Percentiles rank a stretch among this genome's conserved stretches.
Conservation (phyloP, 2,797 vertebrate species). For the Sebastes itinus region DNA sequence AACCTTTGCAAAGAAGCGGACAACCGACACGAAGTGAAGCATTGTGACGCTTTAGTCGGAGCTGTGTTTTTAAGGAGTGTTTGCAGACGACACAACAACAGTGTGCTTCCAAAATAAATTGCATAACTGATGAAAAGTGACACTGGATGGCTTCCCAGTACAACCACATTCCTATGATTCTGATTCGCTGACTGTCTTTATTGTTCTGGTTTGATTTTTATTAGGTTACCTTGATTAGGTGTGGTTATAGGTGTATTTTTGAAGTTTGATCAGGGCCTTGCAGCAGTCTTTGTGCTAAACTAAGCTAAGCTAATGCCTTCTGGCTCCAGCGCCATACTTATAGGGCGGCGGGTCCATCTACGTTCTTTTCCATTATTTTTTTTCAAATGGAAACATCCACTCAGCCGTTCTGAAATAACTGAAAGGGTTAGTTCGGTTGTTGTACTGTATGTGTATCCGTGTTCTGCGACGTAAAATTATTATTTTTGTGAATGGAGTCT, state of each 20-base stretch:
- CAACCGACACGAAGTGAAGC: neutral
- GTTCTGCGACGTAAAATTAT: no score
- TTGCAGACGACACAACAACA: neutral
- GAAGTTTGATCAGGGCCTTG: neutral
- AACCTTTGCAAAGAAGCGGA: neutral
- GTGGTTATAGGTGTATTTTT: neutral
- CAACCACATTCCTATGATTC: neutral
- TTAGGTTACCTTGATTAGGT: neutral
- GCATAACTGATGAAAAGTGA: neutral
- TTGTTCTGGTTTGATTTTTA: neutral
- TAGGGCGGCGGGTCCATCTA: no score
- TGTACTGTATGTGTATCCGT: no score
- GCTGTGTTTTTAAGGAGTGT: neutral
- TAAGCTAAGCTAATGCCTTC: neutral
- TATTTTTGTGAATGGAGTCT: no score
- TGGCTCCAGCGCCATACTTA: neutral
- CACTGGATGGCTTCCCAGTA: neutral
- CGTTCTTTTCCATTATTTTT: no score
- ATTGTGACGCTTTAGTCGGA: neutral
- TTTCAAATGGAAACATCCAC: no score
- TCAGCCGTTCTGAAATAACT: no score
- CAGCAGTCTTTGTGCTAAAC: neutral
- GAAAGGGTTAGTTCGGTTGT: no score
- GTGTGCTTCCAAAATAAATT: neutral
- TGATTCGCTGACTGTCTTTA: neutral